These are phyloP conservation scores for Reticulitermes speratus DNA, from an alignment of 1,140 invertebrate genomes.

Conservation along the genomic window DNA sequence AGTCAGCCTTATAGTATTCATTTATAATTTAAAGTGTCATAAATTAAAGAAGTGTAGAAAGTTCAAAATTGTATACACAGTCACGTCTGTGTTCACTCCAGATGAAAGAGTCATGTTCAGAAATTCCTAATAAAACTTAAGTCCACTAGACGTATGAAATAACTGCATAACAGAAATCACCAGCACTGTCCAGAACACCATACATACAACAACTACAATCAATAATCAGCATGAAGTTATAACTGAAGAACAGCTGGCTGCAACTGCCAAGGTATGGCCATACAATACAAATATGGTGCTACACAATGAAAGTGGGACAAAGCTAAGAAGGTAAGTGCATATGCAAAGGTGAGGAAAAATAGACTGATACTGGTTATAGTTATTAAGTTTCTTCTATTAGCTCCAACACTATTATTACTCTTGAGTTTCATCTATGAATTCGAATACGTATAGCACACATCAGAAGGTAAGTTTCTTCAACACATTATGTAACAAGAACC, in stretches of 20 bases:
- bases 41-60: too few relatives aligned
- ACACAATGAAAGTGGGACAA: neutral
- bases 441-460: neutral
- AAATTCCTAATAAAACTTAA: too few relatives aligned
- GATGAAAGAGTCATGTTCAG: too few relatives aligned
- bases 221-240: neutral
- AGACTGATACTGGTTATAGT: neutral
- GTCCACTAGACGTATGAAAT: neutral
- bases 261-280: neutral
- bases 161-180: neutral
- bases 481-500: too few relatives aligned
- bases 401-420: neutral
- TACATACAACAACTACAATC: neutral
- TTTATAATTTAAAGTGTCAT: too few relatives aligned
- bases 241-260: neutral
- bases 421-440: neutral
- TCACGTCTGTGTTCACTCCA: too few relatives aligned
- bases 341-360: neutral
- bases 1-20: too few relatives aligned
- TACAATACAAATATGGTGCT: neutral
- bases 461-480: too few relatives aligned
- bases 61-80: too few relatives aligned
- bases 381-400: neutral
- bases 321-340: neutral
- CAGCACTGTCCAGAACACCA: neutral